A percentile compares a stretch with the other conserved stretches of the same genome.
Evolutionary conservation across 1,140 invertebrate genomes (phyloP).

Genomic region (Holcopasites calliopsidis): DNA sequence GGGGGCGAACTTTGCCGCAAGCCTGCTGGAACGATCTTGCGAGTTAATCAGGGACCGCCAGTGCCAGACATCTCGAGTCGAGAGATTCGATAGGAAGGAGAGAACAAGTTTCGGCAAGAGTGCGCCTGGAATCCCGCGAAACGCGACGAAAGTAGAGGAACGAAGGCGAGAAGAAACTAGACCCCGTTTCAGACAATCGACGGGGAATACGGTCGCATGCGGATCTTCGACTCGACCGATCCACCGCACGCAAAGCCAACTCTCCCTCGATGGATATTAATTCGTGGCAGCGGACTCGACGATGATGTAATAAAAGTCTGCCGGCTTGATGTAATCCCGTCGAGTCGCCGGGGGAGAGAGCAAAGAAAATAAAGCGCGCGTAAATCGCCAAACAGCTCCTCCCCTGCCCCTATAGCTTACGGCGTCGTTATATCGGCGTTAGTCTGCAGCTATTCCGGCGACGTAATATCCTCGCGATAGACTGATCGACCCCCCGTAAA

Average conservation of each 20-base stretch:
- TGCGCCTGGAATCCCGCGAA: conserved; percentile 25
- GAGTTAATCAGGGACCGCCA: conserved; percentile 72
- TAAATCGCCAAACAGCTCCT: conserved; percentile 19
- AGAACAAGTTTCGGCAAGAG: conserved; percentile 43
- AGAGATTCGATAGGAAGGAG: conserved; percentile 44
- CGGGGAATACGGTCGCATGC: too few species aligned
- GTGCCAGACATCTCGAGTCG: conserved; percentile 70
- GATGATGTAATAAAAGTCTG: conserved; percentile 19
- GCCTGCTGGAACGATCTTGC: conserved; percentile 57
- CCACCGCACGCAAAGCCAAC: too few species aligned
- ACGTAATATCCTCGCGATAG: conserved; percentile 41
- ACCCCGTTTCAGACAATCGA: too few species aligned
- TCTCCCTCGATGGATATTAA: conserved; percentile 22
- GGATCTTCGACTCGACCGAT: too few species aligned
- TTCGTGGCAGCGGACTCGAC: not conserved
- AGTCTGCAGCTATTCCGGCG: conserved; percentile 11
- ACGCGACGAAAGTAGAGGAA: conserved; percentile 31
- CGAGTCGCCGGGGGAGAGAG: not conserved
- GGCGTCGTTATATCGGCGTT: conserved; percentile 24
- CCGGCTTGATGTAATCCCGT: conserved; percentile 19
- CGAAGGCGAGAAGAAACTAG: conserved; percentile 23
- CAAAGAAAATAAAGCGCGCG: conserved; percentile 31
- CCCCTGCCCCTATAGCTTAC: not conserved
- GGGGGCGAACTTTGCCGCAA: conserved; percentile 24
- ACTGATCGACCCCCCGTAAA: conserved; percentile 55